Conservation (phyloP, 92 coral and sea anemone genomes). For the Diadumene lineata region DNA sequence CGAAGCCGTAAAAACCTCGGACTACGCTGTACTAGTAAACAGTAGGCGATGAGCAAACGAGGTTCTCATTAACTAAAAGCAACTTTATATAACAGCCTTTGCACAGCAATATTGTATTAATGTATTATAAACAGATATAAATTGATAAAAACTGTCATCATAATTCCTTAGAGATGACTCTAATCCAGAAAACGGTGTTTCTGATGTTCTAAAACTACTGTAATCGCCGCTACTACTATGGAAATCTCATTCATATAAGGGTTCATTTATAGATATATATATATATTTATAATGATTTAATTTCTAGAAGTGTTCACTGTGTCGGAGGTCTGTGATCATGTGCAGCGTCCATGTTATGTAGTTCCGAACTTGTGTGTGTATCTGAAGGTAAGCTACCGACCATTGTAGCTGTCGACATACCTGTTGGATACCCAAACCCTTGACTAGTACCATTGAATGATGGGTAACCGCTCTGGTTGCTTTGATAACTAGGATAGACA, state of each 20-base stretch:
- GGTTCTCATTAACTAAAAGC: not conserved
- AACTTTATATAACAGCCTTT: not conserved
- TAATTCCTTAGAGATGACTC: not conserved
- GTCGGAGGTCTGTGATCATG: constrained; percentile 18
- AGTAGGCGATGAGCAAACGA: no score
- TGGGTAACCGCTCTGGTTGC: constrained; percentile 63
- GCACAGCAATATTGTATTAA: constrained; percentile 14
- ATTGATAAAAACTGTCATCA: not conserved
- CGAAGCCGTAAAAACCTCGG: not conserved
- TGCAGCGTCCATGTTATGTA: constrained; percentile 40
- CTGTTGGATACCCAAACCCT: constrained; percentile 61
- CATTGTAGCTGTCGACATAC: constrained; percentile 64
- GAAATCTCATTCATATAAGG: constrained; percentile 8
- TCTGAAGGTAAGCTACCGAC: constrained; percentile 39
- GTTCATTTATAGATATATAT: not conserved
- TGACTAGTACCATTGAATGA: constrained; percentile 57
- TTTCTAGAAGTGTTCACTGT: not conserved
- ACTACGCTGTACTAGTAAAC: not conserved
- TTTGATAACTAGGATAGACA: constrained; percentile 73
- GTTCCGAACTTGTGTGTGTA: constrained; percentile 55
- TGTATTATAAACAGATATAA: not conserved
- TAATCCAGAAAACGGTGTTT: not conserved
- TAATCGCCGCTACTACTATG: not conserved
- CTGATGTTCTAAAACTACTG: not conserved
- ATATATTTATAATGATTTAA: not conserved